Evolutionary conservation across 2,113 vertebrate species (phyloP).

Genomic region (Cavia porcellus): DNA sequence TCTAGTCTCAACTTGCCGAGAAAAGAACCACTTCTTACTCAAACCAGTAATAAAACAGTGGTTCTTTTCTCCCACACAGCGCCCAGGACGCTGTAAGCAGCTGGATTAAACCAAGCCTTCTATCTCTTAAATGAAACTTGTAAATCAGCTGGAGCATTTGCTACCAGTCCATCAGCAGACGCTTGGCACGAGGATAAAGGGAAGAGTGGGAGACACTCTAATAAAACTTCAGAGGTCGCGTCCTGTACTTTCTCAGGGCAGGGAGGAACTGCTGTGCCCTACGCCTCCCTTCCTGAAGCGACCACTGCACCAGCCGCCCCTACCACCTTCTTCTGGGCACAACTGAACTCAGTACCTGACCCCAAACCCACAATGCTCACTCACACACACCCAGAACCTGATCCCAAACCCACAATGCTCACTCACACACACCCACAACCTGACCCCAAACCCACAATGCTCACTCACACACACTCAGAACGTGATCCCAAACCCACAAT

Average conservation of each 20-base stretch:
- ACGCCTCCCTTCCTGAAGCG: background rate
- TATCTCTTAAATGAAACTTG: background rate
- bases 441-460: no score
- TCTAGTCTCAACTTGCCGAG: background rate
- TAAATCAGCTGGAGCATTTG: background rate
- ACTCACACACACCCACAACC: no score
- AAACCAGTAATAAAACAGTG: conserved; percentile 3
- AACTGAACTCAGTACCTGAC: background rate
- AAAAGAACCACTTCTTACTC: conserved; percentile 24
- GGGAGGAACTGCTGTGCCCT: background rate
- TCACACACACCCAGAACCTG: background rate
- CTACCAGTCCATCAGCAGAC: background rate
- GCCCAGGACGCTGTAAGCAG: background rate
- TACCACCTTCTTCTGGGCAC: background rate
- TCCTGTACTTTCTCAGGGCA: background rate
- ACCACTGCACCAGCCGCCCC: background rate
- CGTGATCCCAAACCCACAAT: no score
- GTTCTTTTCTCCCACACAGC: background rate
- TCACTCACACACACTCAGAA: no score
- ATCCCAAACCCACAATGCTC: no score
- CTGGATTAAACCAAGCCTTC: background rate
- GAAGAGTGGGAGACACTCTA: background rate
- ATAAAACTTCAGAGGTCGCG: background rate
- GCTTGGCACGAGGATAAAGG: background rate
- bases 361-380: background rate